Percentiles rank a stretch among this genome's conserved stretches.
phyloP scores from a whole-genome alignment of 2,797 vertebrate species.

The Anas acuta region DNA sequence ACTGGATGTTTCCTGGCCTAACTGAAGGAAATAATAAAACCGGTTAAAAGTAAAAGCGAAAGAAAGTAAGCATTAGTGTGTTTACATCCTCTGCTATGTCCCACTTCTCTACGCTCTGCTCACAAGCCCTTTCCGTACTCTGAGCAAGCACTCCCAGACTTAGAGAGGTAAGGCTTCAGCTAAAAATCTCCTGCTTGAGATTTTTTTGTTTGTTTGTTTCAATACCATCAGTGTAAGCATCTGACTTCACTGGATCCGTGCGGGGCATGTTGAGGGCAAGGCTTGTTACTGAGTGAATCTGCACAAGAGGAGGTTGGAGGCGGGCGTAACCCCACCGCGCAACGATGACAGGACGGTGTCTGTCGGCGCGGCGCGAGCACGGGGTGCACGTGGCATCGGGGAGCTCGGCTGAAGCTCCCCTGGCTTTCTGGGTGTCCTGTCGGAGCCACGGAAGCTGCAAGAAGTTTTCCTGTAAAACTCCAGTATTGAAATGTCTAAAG shows the following conservation, averaged over 20 bases:
- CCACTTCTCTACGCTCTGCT: background rate
- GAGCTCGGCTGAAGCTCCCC: background rate
- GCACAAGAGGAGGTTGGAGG: background rate
- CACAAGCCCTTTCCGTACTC: slow-evolving; percentile 22
- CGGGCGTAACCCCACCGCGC: background rate
- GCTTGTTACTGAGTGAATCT: slow-evolving; percentile 30
- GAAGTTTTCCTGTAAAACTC: slow-evolving; percentile 13
- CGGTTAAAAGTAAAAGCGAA: background rate
- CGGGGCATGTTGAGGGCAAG: background rate
- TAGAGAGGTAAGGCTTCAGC: slow-evolving; percentile 53
- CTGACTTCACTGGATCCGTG: background rate
- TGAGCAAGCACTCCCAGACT: slow-evolving; percentile 40
- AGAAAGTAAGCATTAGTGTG: slow-evolving; percentile 34
- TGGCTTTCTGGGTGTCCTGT: slow-evolving; percentile 26
- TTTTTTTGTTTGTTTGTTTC: background rate
- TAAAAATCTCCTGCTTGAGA: slow-evolving; percentile 26
- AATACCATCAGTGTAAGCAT: slow-evolving; percentile 7
- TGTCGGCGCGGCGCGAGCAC: background rate
- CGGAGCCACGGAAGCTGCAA: slow-evolving; percentile 38
- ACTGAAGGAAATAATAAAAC: slow-evolving; percentile 19
- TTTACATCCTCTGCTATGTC: slow-evolving; percentile 6
- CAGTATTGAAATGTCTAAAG: slow-evolving; percentile 31
- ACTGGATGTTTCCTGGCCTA: slow-evolving; percentile 48
- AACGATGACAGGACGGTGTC: background rate
- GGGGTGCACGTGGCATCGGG: background rate